These are phyloP conservation scores for Leptodactylus fallax DNA, from an alignment of 2,797 vertebrate species.

Conservation along the genomic window DNA sequence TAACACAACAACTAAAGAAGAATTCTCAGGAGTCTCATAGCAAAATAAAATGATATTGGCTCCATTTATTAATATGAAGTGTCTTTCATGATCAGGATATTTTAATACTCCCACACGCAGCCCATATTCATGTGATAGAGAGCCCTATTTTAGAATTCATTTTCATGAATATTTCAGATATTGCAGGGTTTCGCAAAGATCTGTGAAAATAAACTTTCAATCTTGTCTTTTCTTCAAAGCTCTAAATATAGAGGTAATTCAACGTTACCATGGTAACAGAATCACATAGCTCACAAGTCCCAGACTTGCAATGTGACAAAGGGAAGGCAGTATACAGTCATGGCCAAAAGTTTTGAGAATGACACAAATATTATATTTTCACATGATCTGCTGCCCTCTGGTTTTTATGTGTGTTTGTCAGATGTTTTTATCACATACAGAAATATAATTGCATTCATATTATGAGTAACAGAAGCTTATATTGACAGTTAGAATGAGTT, in stretches of 20 bases:
- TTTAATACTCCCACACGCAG: slow-evolving; percentile 39
- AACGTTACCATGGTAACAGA: slow-evolving; percentile 76
- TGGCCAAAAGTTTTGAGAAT: too few relatives aligned
- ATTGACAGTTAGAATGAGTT: too few relatives aligned
- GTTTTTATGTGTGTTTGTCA: too few relatives aligned
- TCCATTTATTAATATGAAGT: slow-evolving; percentile 29
- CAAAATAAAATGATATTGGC: background rate
- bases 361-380: too few relatives aligned
- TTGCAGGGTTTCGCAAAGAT: slow-evolving; percentile 37
- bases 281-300: slow-evolving; percentile 58
- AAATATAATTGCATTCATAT: too few relatives aligned
- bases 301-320: slow-evolving; percentile 53
- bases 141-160: slow-evolving; percentile 40
- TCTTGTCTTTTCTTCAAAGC: slow-evolving; percentile 48
- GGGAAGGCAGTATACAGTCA: slow-evolving; percentile 29
- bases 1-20: background rate
- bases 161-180: slow-evolving; percentile 55
- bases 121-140: slow-evolving; percentile 33
- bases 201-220: slow-evolving; percentile 61
- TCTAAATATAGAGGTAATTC: slow-evolving; percentile 63
- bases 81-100: slow-evolving; percentile 27
- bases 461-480: too few relatives aligned
- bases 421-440: too few relatives aligned
- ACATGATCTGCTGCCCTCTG: too few relatives aligned
- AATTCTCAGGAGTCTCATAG: background rate